Conservation (phyloP, 2,113 vertebrate species). For the Oryzias javanicus region DNA sequence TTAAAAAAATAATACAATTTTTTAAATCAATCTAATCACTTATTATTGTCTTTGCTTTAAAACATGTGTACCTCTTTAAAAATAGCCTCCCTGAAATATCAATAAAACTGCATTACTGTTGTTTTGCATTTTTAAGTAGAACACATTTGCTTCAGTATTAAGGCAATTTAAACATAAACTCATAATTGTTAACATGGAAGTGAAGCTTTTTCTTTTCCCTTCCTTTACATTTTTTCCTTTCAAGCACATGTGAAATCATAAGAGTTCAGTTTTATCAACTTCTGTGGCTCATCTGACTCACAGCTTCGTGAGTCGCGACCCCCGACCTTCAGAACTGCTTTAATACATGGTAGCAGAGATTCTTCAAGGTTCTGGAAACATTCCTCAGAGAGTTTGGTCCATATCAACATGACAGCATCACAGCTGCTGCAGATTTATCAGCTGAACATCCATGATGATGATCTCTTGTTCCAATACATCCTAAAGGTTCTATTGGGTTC, state of each 20-base stretch:
- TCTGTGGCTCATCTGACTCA: no score
- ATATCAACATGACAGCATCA: no score
- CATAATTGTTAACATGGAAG: background rate
- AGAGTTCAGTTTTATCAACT: background rate
- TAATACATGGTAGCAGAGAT: no score
- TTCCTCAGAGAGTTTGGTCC: no score
- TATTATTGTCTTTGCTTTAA: conserved; percentile 1
- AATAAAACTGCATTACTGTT: conserved; percentile 19
- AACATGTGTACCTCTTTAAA: conserved; percentile 2
- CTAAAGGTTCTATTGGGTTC: no score
- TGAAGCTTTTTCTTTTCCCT: background rate
- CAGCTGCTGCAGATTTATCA: no score
- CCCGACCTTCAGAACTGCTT: no score
- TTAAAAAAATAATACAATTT: background rate
- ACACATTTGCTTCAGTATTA: conserved; percentile 5
- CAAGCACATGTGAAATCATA: background rate
- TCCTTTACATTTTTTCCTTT: background rate
- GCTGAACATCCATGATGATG: no score
- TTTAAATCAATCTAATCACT: conserved; percentile 8
- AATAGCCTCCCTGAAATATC: conserved; percentile 25
- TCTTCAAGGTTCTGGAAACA: no score
- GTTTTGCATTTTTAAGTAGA: conserved; percentile 2
- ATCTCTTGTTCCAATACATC: no score
- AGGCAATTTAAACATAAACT: background rate
- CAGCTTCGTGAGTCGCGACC: no score